Percentiles rank a stretch among this genome's conserved stretches.
Evolutionary conservation across 2,797 vertebrate species (phyloP).

Genomic region (Manis pentadactyla): DNA sequence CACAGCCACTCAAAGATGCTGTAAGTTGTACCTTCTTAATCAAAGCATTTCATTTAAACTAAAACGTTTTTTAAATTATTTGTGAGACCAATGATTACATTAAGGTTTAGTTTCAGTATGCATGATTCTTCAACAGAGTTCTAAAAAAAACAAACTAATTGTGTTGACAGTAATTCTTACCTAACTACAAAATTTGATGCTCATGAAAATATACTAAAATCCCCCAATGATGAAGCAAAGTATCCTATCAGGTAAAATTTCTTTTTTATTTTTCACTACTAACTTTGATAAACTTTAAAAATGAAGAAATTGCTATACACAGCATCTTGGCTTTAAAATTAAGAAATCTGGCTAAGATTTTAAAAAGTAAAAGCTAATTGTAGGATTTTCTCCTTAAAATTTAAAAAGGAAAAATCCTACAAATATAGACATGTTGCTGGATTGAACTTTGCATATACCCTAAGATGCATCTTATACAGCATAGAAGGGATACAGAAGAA

Average conservation of each 20-base stretch:
- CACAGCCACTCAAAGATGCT: constrained; percentile 15
- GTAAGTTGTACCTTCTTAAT: not conserved
- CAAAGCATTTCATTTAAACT: constrained; percentile 27
- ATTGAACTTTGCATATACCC: not conserved
- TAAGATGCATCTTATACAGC: not conserved
- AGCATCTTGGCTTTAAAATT: constrained; percentile 3
- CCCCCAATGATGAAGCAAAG: constrained; percentile 28
- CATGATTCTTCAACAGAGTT: constrained; percentile 32
- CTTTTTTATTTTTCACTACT: not conserved
- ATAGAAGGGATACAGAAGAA: not conserved
- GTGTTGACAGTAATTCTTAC: constrained; percentile 32
- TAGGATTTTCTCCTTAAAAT: constrained; percentile 3
- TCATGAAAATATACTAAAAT: constrained; percentile 22
- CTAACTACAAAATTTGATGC: constrained; percentile 12
- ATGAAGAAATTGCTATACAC: constrained; percentile 8
- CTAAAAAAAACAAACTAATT: constrained; percentile 49
- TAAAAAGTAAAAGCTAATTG: constrained; percentile 1
- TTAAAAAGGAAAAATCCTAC: constrained; percentile 10
- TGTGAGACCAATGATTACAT: not conserved
- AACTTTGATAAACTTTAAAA: constrained; percentile 26
- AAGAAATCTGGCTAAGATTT: constrained; percentile 41
- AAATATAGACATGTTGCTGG: not conserved
- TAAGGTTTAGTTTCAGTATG: constrained; percentile 9
- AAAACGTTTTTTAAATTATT: not conserved
- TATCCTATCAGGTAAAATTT: not conserved